Conservation (phyloP, 2,888 invertebrate genomes). For the Odontomyia ornata region DNA sequence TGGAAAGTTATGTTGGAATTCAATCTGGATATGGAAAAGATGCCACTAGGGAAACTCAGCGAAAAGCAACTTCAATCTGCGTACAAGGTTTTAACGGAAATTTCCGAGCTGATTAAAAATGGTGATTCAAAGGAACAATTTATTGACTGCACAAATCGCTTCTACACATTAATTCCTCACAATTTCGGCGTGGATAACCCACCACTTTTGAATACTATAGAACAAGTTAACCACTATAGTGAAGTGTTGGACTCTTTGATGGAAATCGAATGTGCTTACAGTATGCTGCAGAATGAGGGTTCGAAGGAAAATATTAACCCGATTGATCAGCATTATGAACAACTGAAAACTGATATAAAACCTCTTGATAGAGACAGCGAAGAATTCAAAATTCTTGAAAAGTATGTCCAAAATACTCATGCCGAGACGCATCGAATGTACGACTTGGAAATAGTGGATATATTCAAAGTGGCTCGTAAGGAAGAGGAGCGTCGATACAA, state of each 20-base stretch:
- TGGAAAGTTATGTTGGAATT: constrained; percentile 92
- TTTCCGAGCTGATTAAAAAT: constrained; percentile 69
- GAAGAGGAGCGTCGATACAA: constrained; percentile 86
- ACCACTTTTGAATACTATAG: constrained; percentile 79
- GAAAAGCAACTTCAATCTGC: constrained; percentile 89
- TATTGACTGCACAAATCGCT: constrained; percentile 89
- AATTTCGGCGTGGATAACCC: constrained; percentile 87
- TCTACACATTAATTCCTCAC: constrained; percentile 96
- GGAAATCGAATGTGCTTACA: constrained; percentile 96
- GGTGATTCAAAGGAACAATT: constrained; percentile 67
- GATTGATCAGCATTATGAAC: constrained; percentile 86
- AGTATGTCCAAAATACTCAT: constrained; percentile 91
- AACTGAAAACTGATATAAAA: constrained; percentile 83
- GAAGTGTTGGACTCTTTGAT: constrained; percentile 92
- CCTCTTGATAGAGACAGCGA: constrained; percentile 72
- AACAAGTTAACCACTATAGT: constrained; percentile 73
- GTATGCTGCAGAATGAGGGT: constrained; percentile 72
- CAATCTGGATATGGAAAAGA: constrained; percentile 95
- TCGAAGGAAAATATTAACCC: constrained; percentile 66
- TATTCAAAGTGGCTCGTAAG: constrained; percentile 76
- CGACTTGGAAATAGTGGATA: constrained; percentile 69
- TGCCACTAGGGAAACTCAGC: constrained; percentile 97
- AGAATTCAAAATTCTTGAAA: constrained; percentile 77
- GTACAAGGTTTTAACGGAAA: constrained; percentile 79
- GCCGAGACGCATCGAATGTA: constrained; percentile 86